A percentile compares a stretch with the other conserved stretches of the same genome.
These are phyloP conservation scores for Eurystomus glaucurus DNA, from an alignment of 2,797 vertebrate genomes.

Conservation along the genomic window DNA sequence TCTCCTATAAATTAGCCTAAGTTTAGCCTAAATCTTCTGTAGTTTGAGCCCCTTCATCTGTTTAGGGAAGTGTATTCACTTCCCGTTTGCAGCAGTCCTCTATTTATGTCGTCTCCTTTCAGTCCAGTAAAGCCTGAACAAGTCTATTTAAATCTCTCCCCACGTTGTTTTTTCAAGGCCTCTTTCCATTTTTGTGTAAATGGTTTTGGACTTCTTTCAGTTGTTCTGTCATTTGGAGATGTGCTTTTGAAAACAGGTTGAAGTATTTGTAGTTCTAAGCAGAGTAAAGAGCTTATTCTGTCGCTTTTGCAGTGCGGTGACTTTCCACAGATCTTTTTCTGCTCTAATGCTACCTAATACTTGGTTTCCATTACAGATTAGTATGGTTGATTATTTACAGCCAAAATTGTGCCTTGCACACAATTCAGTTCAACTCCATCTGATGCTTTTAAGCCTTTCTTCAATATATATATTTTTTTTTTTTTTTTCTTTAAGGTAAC, in stretches of 20 bases:
- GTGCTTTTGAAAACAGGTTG: slow-evolving; percentile 29
- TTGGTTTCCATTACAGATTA: slow-evolving; percentile 30
- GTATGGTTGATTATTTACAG: slow-evolving; percentile 16
- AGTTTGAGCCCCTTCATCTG: neutral
- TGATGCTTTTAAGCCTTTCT: neutral
- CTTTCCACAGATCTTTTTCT: neutral
- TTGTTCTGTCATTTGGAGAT: neutral
- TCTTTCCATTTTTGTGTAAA: neutral
- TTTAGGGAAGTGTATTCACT: neutral
- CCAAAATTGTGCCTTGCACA: neutral
- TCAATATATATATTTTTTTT: neutral
- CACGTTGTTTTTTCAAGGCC: slow-evolving; percentile 4
- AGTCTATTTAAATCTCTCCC: neutral
- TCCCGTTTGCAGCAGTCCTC: neutral
- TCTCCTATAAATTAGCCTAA: neutral
- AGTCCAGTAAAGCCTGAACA: neutral
- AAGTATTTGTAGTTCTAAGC: slow-evolving; percentile 16
- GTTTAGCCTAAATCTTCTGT: neutral
- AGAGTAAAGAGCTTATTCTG: slow-evolving; percentile 12
- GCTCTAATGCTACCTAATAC: neutral
- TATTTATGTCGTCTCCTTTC: neutral
- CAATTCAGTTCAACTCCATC: neutral
- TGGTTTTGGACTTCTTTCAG: neutral
- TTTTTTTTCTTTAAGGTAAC: neutral
- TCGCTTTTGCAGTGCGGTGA: neutral